These are phyloP conservation scores for Suricata suricatta DNA, from an alignment of 2,113 vertebrate species.

Conservation along the genomic window DNA sequence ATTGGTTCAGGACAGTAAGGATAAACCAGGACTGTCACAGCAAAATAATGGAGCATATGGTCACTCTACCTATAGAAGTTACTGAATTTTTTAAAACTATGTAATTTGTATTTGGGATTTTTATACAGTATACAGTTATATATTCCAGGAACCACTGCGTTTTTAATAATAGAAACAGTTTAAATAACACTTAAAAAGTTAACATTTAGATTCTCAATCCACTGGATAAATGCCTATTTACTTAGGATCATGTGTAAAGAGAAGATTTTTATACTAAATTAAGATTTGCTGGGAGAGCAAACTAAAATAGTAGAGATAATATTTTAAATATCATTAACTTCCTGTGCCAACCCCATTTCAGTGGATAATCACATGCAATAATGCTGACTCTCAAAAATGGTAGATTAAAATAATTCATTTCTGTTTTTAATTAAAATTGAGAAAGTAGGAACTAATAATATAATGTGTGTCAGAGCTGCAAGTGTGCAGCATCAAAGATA, in stretches of 20 bases:
- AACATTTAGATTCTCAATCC: slow-evolving; percentile 46
- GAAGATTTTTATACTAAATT: slow-evolving; percentile 68
- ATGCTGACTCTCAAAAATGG: slow-evolving; percentile 69
- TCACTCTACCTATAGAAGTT: neutral
- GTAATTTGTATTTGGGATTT: neutral
- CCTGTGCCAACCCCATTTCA: slow-evolving; percentile 75
- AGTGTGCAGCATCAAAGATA: slow-evolving; percentile 75
- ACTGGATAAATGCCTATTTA: slow-evolving; percentile 66
- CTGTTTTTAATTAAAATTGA: slow-evolving; percentile 77
- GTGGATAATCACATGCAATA: slow-evolving; percentile 72
- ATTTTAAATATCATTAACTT: slow-evolving; percentile 76
- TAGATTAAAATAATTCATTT: slow-evolving; percentile 81
- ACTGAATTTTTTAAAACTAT: neutral
- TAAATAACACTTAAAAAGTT: slow-evolving; percentile 48
- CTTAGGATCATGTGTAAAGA: slow-evolving; percentile 61
- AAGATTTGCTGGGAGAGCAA: slow-evolving; percentile 66
- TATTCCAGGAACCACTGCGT: neutral
- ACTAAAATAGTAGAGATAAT: slow-evolving; percentile 73
- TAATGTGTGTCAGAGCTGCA: slow-evolving; percentile 65
- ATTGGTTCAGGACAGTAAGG: neutral
- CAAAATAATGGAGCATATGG: neutral
- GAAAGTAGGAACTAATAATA: slow-evolving; percentile 73
- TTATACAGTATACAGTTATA: neutral
- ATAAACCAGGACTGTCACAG: neutral
- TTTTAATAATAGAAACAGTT: slow-evolving; percentile 49